Percentiles rank a stretch among this genome's conserved stretches.
phyloP scores from a whole-genome alignment of 2,113 vertebrate species.

The Buteo buteo region DNA sequence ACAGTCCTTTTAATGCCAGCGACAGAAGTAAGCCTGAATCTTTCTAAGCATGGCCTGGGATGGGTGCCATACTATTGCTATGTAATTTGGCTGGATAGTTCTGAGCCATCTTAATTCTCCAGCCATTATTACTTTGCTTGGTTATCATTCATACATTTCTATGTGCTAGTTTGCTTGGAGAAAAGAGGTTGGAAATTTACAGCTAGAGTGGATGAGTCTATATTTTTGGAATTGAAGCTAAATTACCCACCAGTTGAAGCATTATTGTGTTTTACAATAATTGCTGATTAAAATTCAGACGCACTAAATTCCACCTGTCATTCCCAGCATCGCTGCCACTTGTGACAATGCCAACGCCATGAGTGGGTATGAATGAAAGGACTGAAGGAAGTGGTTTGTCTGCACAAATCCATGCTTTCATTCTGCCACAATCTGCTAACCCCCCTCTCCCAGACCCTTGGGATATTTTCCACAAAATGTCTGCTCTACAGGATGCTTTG shows the following conservation, averaged over 20 bases:
- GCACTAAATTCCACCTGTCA: constrained; percentile 46
- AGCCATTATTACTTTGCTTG: background rate
- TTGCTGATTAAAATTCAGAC: constrained; percentile 46
- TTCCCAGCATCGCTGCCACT: background rate
- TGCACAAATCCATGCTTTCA: background rate
- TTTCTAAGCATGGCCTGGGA: background rate
- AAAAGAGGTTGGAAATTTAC: background rate
- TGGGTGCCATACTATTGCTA: background rate
- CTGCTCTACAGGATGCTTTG: background rate
- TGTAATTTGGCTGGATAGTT: background rate
- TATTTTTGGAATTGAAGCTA: constrained; percentile 13
- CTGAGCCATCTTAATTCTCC: constrained; percentile 2
- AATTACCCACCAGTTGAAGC: constrained; percentile 31
- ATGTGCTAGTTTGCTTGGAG: background rate
- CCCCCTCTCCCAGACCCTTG: background rate
- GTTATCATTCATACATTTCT: constrained; percentile 18
- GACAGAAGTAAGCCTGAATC: background rate
- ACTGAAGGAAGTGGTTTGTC: background rate
- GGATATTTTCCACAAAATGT: background rate
- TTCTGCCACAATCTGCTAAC: background rate
- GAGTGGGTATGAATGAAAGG: background rate
- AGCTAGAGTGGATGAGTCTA: background rate
- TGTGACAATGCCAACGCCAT: background rate
- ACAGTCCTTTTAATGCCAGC: background rate
- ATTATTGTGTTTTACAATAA: constrained; percentile 47